Evolutionary conservation across 2,888 invertebrate species (phyloP).

Genomic region (Drosophila antonietae): DNA sequence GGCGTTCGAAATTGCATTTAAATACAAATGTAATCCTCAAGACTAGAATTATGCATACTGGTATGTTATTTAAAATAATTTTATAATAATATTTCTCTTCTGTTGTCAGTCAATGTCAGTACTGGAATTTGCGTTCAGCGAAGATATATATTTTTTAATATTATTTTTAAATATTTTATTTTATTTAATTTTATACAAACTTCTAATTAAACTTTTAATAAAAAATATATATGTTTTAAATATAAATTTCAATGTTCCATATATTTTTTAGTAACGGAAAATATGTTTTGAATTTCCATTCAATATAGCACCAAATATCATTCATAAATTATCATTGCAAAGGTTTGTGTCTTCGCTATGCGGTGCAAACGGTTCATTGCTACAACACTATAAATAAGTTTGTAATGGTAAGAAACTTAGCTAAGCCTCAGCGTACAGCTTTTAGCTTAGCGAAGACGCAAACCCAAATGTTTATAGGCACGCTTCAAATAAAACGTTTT

Average conservation of each 20-base stretch:
- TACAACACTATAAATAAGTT: neutral
- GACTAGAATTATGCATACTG: neutral
- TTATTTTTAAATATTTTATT: too few relatives aligned
- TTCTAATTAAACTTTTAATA: neutral
- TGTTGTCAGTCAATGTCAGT: neutral
- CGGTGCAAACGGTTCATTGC: slow-evolving; percentile 1
- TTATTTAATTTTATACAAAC: too few relatives aligned
- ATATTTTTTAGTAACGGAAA: neutral
- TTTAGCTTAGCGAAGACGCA: slow-evolving; percentile 17
- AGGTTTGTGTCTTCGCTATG: neutral
- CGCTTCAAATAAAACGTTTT: neutral
- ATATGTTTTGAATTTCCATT: neutral
- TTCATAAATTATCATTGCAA: too few relatives aligned
- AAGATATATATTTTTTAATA: too few relatives aligned
- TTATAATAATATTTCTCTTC: neutral
- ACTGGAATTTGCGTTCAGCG: too few relatives aligned
- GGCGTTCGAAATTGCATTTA: too few relatives aligned
- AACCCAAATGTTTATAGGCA: neutral
- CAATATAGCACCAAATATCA: neutral
- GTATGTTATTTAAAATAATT: neutral
- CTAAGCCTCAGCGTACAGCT: neutral
- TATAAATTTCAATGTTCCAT: too few relatives aligned
- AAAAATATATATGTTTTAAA: neutral
- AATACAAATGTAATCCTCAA: neutral
- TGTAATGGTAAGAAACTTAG: neutral